Conservation (phyloP, 2,888 invertebrate genomes). For the Dastarcus helophoroides region DNA sequence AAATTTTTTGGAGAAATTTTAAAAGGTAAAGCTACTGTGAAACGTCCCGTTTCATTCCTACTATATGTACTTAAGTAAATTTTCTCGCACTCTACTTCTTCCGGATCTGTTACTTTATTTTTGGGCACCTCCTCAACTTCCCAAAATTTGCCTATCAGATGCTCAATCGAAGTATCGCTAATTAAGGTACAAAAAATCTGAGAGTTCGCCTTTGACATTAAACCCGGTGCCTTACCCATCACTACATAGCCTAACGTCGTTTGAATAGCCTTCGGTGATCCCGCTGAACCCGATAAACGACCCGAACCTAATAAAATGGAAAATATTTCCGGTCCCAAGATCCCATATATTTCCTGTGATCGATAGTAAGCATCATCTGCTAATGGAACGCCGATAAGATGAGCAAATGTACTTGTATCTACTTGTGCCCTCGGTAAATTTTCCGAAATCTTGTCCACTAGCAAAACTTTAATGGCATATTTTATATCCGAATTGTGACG, state of each 20-base stretch:
- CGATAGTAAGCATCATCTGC: too few relatives aligned
- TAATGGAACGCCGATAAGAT: too few relatives aligned
- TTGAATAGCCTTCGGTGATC: constrained; percentile 1
- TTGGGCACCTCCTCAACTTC: constrained; percentile 2
- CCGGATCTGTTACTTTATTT: neutral
- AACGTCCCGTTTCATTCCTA: neutral
- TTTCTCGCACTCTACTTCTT: neutral
- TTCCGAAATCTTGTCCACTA: constrained; percentile 3
- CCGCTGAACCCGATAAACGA: neutral
- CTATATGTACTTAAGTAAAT: neutral
- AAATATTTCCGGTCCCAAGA: neutral
- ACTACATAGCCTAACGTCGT: neutral
- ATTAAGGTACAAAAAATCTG: too few relatives aligned
- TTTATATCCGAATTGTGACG: neutral
- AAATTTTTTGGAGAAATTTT: too few relatives aligned
- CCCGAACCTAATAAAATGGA: neutral
- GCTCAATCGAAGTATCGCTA: too few relatives aligned
- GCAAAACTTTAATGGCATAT: neutral
- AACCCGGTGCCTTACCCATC: neutral
- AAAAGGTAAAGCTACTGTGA: constrained; percentile 1
- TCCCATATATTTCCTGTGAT: too few relatives aligned
- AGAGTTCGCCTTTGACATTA: too few relatives aligned
- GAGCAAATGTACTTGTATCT: too few relatives aligned
- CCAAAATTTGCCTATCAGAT: too few relatives aligned
- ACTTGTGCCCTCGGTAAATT: neutral